Percentiles rank a stretch among this genome's conserved stretches.
These are phyloP conservation scores for Oceanites oceanicus DNA, from an alignment of 2,113 vertebrate genomes.

Conservation along the genomic window DNA sequence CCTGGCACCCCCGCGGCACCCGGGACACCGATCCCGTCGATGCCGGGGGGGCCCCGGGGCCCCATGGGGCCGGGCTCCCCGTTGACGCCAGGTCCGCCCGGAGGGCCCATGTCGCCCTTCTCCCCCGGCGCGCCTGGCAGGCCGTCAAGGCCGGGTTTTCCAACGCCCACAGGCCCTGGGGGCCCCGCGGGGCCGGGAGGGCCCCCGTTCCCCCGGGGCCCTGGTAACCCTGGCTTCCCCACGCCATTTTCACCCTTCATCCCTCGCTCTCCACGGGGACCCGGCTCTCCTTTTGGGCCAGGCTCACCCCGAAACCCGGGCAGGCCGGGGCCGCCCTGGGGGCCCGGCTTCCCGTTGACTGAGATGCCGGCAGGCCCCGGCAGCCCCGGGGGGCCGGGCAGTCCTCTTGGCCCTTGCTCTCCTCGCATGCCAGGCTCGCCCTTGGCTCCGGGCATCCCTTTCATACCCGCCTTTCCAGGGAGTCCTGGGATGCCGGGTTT, in stretches of 20 bases:
- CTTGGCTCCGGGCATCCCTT: constrained; percentile 81
- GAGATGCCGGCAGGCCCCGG: constrained; percentile 93
- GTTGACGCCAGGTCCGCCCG: constrained; percentile 78
- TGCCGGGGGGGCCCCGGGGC: constrained; percentile 84
- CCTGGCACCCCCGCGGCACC: constrained; percentile 86
- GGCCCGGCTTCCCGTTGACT: constrained; percentile 92
- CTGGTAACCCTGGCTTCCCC: constrained; percentile 86
- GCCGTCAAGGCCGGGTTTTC: constrained; percentile 88
- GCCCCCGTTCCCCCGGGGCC: constrained; percentile 84
- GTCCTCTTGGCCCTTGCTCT: constrained; percentile 87
- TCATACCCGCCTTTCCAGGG: constrained; percentile 90
- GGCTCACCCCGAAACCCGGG: constrained; percentile 88
- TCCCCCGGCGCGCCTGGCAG: constrained; percentile 82
- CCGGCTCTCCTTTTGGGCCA: constrained; percentile 83
- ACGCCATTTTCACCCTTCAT: constrained; percentile 90
- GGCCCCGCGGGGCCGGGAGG: constrained; percentile 80
- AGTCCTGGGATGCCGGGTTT: constrained; percentile 93
- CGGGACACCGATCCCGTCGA: constrained; percentile 84
- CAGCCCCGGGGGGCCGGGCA: constrained; percentile 87
- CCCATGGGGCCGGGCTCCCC: constrained; percentile 84
- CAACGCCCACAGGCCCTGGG: constrained; percentile 75
- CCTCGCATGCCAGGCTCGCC: constrained; percentile 84
- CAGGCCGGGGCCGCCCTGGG: constrained; percentile 84
- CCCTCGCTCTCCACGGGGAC: constrained; percentile 86
- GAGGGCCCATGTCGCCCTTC: constrained; percentile 86